Base-by-base conservation (phyloP, 2,113 vertebrate genomes). In the Motacilla tschutschensis region DNA sequence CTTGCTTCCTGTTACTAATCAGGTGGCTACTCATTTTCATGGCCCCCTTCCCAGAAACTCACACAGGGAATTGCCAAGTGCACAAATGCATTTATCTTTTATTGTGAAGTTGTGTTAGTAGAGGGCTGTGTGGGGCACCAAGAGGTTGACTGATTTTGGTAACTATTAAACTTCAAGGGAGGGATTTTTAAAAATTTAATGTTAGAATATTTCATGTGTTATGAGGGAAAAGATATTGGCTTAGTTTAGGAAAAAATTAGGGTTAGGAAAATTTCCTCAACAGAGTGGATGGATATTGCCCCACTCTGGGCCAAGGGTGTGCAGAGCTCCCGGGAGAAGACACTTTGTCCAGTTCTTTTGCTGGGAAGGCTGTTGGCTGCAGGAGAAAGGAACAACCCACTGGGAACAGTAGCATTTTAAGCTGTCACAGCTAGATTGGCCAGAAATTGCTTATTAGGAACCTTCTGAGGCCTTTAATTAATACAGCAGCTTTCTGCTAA, bases 391-490 rank as follows among this genome's bases (percentile, higher is more conserved):
- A 25, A 21, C 70, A 75, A 12, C 35, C 21, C 66, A 18, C 71
- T 50, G 46, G 66, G 78, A 95, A 63, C 26, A 48, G 41, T 85
- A 74, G 40, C 13, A 1, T 81, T 88, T 79, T 78, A 87, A 88
- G 50, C 78, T 80, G 58, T 64, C 43, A 66, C 44, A 69, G 78
- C 46, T 81, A 88, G 66, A 83, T 60, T 88, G 80, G 41, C 29
- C 58, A 93, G 71, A 91, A 91, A 62, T 86, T 84, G 78, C 82
- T 91, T 91, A 84, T 88, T 90, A 79, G 78, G 59, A 86, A 84
- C 72, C 69, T 88, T 93, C 71, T 78, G 83, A 93, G 78, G 65
- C 83, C 69, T 81, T 93, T 92, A 81, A 89, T 85, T 89, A 88
- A 72, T 80, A 62, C 36, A 87, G 67, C 55, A 87, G 69, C 67